Evolutionary conservation across 2,888 invertebrate species (phyloP).

Genomic region (Ariolimax columbianus): DNA sequence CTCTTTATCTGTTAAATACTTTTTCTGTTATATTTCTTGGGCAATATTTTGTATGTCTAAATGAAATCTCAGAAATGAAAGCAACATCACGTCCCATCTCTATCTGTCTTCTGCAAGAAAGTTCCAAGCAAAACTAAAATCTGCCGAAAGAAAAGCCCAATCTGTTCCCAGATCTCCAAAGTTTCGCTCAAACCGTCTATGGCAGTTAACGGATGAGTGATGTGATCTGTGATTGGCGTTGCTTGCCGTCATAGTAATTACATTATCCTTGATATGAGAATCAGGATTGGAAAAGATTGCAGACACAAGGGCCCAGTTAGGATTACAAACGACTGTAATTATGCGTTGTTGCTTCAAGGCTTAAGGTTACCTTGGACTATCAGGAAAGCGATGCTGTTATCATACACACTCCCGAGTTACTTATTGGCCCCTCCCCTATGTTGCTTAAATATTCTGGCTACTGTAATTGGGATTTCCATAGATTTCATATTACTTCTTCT

Average conservation of each 20-base stretch:
- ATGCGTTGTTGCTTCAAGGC: conserved; percentile 21
- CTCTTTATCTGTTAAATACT: background rate
- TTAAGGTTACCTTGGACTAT: conserved; percentile 3
- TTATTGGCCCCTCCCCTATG: too few species aligned
- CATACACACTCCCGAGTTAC: background rate
- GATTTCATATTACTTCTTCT: too few species aligned
- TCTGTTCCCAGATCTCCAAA: conserved; percentile 18
- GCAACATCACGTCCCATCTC: background rate
- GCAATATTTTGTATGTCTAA: background rate
- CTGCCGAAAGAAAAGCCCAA: background rate
- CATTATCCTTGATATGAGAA: conserved; percentile 29
- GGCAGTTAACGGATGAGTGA: conserved; percentile 40
- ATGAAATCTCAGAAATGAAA: background rate
- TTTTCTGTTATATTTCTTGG: background rate
- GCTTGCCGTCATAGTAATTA: conserved; percentile 33
- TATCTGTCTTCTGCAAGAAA: background rate
- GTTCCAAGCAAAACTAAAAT: background rate
- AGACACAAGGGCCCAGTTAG: conserved; percentile 32
- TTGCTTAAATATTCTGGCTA: background rate
- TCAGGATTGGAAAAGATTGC: conserved; percentile 36
- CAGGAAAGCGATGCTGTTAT: background rate
- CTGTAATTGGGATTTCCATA: background rate
- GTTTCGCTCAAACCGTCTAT: conserved; percentile 11
- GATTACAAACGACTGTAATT: conserved; percentile 37
- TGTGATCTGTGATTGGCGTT: conserved; percentile 36